Evolutionary conservation across 2,888 invertebrate species (phyloP), one percentile per base, ranked within the genome.

Genomic region (Amiota mariae): DNA sequence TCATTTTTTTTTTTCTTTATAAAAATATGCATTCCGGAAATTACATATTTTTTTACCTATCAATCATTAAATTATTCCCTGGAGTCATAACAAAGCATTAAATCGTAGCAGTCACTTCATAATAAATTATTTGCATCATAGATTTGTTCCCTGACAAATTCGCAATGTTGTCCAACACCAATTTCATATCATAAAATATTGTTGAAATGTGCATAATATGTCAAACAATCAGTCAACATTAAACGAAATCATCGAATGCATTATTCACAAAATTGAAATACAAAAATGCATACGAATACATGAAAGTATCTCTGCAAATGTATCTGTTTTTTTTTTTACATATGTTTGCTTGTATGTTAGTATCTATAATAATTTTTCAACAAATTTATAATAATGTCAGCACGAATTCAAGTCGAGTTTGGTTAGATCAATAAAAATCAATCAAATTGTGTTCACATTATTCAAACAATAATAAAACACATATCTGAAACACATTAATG

Each of bases 351-450:
- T 20, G 8, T 54, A 20, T 59, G 59, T 20, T 20, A 59, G 10
- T 20, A 59, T 20, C 59, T 59, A 4, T 20, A 59, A 59, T 59
- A 59, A 59, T 59, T 59, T 59, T 49, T 49, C 67, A 68, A 54
- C 51, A 48, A 77, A 75, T 81, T 78, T 78, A 86, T 85, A 78
- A 76, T 80, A 79, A 79, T 84, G 85, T 84, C 84, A 76, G 79
- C 80, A 74, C 77, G 36, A 76, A 81, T 74, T 85, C 83, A 80
- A 85, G 86, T 85, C 81, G 83, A 73, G 83, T 83, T 36, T 36
- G 36, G 36, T 36, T 6, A 80, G 80, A 79, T 82, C 86, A 84
- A 83, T 83, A 83, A 83, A 83, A 83, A 83, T 83, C 83, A 83
- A 85, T 83, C 86, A 84, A 68, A 68, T 36, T 36, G 36, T 20